Evolutionary conservation across 2,888 invertebrate species (phyloP).

Genomic region (Parthenolecanium corni): DNA sequence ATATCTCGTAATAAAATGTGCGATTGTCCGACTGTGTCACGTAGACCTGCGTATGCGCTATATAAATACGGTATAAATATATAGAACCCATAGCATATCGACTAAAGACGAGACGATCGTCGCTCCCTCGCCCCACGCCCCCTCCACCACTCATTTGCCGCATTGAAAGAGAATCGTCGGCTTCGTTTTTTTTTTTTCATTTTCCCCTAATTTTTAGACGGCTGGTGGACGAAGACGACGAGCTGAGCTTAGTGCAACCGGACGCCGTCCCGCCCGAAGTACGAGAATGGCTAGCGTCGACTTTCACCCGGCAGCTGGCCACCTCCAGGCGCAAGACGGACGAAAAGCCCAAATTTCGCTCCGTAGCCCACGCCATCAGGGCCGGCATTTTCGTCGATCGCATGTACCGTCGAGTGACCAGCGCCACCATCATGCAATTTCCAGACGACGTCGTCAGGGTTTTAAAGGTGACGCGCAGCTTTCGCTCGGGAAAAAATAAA

Average conservation of each 20-base stretch:
- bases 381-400: slow-evolving; percentile 94
- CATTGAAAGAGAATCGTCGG: too few relatives aligned
- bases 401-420: slow-evolving; percentile 72
- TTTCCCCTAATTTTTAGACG: slow-evolving; percentile 48
- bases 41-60: too few relatives aligned
- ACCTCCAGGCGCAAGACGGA: slow-evolving; percentile 63
- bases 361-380: slow-evolving; percentile 90
- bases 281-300: slow-evolving; percentile 90
- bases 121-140: too few relatives aligned
- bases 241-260: slow-evolving; percentile 88
- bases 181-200: neutral
- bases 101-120: too few relatives aligned
- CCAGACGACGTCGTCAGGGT: slow-evolving; percentile 75
- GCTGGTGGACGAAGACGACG: slow-evolving; percentile 84
- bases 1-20: too few relatives aligned
- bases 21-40: too few relatives aligned
- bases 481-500: neutral
- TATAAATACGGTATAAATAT: too few relatives aligned
- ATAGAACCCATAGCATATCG: too few relatives aligned
- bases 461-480: slow-evolving; percentile 62
- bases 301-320: slow-evolving; percentile 81
- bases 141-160: too few relatives aligned
- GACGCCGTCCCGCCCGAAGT: slow-evolving; percentile 94
- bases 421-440: slow-evolving; percentile 70
- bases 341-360: slow-evolving; percentile 80